phyloP scores from a whole-genome alignment of 2,888 invertebrate genomes.

The Protonemura montana region DNA sequence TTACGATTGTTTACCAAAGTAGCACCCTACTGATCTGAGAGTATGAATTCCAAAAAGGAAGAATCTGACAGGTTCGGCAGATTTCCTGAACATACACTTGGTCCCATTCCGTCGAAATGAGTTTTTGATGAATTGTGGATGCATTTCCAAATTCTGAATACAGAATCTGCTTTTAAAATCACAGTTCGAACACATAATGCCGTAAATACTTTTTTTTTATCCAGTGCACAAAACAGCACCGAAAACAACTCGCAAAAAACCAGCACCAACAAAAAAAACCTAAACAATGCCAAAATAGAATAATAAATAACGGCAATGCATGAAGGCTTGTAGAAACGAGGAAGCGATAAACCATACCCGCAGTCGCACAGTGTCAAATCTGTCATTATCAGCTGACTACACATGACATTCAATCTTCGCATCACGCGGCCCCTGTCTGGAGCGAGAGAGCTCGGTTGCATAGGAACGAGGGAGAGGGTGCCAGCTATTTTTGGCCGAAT shows the following conservation, averaged over 20 bases:
- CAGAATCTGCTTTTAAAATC: not conserved
- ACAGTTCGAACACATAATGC: not conserved
- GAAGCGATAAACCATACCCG: not conserved
- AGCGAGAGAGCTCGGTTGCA: not conserved
- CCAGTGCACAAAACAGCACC: not conserved
- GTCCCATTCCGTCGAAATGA: too few species aligned
- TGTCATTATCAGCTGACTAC: slow-evolving; percentile 12
- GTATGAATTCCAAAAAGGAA: too few species aligned
- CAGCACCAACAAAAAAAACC: not conserved
- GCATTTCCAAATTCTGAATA: too few species aligned
- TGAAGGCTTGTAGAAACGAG: not conserved
- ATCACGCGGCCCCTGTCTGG: not conserved
- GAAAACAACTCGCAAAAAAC: not conserved
- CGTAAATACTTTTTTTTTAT: too few species aligned
- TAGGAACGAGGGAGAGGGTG: not conserved
- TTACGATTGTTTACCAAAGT: too few species aligned
- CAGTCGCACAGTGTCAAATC: not conserved
- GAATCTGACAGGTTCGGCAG: too few species aligned
- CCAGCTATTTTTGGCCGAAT: slow-evolving; percentile 12
- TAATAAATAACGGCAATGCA: not conserved
- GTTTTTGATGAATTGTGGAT: too few species aligned
- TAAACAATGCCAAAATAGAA: not conserved
- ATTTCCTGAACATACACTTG: too few species aligned
- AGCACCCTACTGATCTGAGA: too few species aligned
- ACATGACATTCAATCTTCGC: slow-evolving; percentile 2